Conservation (phyloP, 2,888 invertebrate species). For the Octodonta nipae region DNA sequence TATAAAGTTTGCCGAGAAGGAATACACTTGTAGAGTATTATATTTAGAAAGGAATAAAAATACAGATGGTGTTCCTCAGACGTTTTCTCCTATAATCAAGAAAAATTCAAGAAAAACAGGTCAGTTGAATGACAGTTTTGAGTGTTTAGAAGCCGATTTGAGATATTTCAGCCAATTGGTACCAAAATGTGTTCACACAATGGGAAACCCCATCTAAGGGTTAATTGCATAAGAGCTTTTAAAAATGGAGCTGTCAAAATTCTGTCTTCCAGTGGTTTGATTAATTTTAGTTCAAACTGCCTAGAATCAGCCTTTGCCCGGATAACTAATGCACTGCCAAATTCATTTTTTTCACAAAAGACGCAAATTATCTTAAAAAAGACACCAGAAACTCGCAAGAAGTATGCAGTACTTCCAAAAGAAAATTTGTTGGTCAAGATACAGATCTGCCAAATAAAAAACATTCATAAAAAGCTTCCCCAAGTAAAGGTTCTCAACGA, state of each 20-base stretch:
- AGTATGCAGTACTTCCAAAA: background rate
- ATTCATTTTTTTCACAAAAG: background rate
- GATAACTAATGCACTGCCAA: slow-evolving; percentile 1
- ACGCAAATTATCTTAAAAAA: background rate
- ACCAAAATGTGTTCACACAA: slow-evolving; percentile 39
- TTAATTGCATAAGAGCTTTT: slow-evolving; percentile 22
- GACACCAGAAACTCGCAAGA: too few species aligned
- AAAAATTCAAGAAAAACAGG: slow-evolving; percentile 21
- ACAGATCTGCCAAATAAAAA: too few species aligned
- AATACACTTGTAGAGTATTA: slow-evolving; percentile 35
- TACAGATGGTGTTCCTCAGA: slow-evolving; percentile 25
- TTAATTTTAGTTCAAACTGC: slow-evolving; percentile 19
- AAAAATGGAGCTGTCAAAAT: slow-evolving; percentile 11
- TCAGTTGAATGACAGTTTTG: slow-evolving; percentile 46
- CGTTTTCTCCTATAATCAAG: slow-evolving; percentile 33
- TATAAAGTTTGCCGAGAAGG: slow-evolving; percentile 20
- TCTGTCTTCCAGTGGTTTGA: slow-evolving; percentile 24
- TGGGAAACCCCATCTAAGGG: slow-evolving; percentile 23
- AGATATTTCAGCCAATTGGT: slow-evolving; percentile 68
- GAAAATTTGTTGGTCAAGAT: too few species aligned
- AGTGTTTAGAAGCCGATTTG: slow-evolving; percentile 67
- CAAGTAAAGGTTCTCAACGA: background rate
- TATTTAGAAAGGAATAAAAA: slow-evolving; percentile 23
- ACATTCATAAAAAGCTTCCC: background rate
- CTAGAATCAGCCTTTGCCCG: slow-evolving; percentile 26